phyloP scores from a whole-genome alignment of 2,797 vertebrate species.

The Erethizon dorsatum region DNA sequence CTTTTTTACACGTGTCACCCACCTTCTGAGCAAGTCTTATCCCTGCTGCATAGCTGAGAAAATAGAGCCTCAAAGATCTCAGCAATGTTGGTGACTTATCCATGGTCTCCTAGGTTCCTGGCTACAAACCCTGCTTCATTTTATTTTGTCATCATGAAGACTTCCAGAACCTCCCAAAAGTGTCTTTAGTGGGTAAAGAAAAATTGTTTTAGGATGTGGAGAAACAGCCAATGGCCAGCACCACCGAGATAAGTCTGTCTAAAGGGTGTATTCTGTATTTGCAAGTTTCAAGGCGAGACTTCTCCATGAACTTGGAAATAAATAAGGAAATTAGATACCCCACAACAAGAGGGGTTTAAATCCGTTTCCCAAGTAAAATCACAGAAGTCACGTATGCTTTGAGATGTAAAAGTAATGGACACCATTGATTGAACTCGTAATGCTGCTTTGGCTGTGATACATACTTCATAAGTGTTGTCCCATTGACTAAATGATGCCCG shows the following conservation, averaged over 20 bases:
- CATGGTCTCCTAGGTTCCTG: background rate
- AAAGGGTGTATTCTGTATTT: background rate
- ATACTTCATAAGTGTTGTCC: background rate
- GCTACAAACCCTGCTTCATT: slow-evolving; percentile 4
- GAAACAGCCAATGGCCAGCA: background rate
- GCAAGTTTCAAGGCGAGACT: background rate
- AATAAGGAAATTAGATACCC: background rate
- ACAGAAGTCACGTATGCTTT: background rate
- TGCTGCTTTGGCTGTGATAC: background rate
- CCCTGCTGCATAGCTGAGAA: background rate
- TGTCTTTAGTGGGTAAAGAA: background rate
- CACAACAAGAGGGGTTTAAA: background rate
- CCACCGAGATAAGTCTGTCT: background rate
- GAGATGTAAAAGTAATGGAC: background rate
- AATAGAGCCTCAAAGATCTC: background rate
- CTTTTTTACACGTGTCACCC: background rate
- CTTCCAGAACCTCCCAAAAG: background rate
- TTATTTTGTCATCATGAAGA: background rate
- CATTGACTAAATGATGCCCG: background rate
- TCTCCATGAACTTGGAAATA: slow-evolving; percentile 13
- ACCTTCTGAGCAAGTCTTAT: background rate
- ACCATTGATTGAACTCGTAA: background rate
- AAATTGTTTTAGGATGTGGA: background rate
- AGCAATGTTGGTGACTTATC: background rate
- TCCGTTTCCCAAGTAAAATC: background rate